These are phyloP conservation scores for Ctenopoma kingsleyae DNA, from an alignment of 2,797 vertebrate species.

Conservation along the genomic window DNA sequence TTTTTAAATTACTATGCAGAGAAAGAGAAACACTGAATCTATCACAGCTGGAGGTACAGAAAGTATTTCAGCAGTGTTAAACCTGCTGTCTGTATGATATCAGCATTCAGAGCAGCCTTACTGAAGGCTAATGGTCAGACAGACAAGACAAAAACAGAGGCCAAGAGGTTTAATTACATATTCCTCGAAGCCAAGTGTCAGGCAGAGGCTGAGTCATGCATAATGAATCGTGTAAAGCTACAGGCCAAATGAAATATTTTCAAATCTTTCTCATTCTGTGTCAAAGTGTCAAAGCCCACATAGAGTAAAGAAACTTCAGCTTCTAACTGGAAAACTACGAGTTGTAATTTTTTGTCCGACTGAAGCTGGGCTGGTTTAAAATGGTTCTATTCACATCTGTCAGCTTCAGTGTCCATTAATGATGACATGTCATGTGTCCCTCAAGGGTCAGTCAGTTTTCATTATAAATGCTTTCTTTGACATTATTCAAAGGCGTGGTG, in stretches of 20 bases:
- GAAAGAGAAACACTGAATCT: not conserved
- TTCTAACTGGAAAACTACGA: conserved; percentile 1
- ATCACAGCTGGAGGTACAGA: not conserved
- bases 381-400: not conserved
- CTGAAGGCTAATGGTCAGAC: conserved; percentile 39
- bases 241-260: conserved; percentile 20
- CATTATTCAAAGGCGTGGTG: too few relatives aligned
- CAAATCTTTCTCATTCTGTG: not conserved
- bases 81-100: conserved; percentile 29
- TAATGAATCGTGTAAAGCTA: conserved; percentile 32
- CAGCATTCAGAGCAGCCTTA: conserved; percentile 30
- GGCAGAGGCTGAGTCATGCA: conserved; percentile 32
- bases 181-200: conserved; percentile 55
- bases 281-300: not conserved
- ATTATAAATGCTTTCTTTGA: too few relatives aligned
- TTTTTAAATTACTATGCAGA: not conserved
- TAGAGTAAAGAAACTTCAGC: not conserved
- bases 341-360: not conserved
- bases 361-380: too few relatives aligned
- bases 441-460: too few relatives aligned
- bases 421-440: too few relatives aligned
- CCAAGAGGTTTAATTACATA: conserved; percentile 53
- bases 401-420: too few relatives aligned
- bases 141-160: conserved; percentile 31
- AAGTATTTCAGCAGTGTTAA: not conserved